Base-by-base conservation (phyloP, 2,113 vertebrate genomes). In the Heloderma charlesbogerti region DNA sequence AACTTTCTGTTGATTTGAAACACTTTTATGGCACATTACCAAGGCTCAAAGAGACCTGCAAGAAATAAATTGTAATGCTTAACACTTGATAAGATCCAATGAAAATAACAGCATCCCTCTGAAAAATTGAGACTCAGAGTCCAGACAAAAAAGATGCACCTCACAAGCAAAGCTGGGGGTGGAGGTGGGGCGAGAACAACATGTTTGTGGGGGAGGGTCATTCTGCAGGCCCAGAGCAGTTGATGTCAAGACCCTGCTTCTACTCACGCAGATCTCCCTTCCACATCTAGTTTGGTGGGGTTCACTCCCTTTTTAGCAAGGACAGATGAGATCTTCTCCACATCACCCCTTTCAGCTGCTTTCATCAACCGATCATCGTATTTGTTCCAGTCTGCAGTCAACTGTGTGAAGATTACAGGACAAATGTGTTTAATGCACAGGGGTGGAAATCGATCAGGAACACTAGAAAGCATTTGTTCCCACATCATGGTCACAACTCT, bases 301-400 rank as follows among this genome's bases (percentile, higher is more conserved):
- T 97, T 98, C 96, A 99, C 98, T 63, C 99, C 99, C 92, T 99
- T 99, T 95, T 98, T 99, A 92, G 97, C 96, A 86, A 99, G 99
- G 87, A 99, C 98, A 3, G 98, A 97, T 0, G 98, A 97, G 10
- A 99, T 98, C 95, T 99, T 99, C 78, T 99, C 99, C 96, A 98
- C 98, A 96, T 99, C 99, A 0, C 98, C 98, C 57, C 98, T 98
- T 57, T 99, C 99, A 72, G 99, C 99, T 9, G 99, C 99, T 96
- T 99, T 99, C 99, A 99, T 99, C 92, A 99, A 78, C 96, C 99
- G 98, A 89, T 99, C 99, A 78, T 99, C 99, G 0, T 99, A 99
- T 95, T 99, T 99, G 97, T 96, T 99, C 99, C 99, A 99, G 96
- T 99, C 99, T 54, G 98, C 97, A 94, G 98, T 98, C 96, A 98